Conservation (phyloP, 2,113 vertebrate species). For the Megaceryle maxima region DNA sequence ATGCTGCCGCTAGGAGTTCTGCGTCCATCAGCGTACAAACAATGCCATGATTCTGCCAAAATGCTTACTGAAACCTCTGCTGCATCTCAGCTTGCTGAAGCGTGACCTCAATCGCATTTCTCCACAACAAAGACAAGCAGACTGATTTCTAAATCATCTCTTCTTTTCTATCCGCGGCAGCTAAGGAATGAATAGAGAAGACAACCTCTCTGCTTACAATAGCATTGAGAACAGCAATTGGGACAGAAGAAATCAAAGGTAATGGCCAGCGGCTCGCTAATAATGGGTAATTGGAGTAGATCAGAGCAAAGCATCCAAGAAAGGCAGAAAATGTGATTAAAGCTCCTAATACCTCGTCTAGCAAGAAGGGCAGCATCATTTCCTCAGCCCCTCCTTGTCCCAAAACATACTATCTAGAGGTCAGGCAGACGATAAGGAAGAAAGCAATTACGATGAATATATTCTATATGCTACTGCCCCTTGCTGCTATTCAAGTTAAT, state of each 20-base stretch:
- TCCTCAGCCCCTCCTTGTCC: not conserved
- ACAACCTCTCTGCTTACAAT: not conserved
- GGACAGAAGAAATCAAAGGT: not conserved
- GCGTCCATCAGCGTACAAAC: not conserved
- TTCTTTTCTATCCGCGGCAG: not conserved
- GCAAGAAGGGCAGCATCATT: not conserved
- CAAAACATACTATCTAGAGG: not conserved
- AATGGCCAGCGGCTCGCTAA: not conserved
- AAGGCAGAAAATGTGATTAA: not conserved
- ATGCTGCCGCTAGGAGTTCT: not conserved
- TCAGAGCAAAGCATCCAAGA: not conserved
- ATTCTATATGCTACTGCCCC: not conserved
- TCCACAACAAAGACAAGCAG: not conserved
- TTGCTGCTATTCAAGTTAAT: not conserved
- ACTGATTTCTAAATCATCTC: fast-evolving
- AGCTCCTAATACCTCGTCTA: not conserved
- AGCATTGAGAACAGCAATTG: not conserved
- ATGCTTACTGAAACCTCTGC: not conserved
- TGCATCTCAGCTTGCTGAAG: constrained; percentile 16
- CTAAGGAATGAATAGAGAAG: not conserved
- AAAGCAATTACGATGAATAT: not conserved
- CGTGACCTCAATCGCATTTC: not conserved
- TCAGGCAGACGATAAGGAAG: not conserved
- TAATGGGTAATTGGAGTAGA: not conserved
- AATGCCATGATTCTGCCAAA: not conserved